Evolutionary conservation across 2,888 invertebrate species (phyloP).

Genomic region (Linnaemya tessellans): DNA sequence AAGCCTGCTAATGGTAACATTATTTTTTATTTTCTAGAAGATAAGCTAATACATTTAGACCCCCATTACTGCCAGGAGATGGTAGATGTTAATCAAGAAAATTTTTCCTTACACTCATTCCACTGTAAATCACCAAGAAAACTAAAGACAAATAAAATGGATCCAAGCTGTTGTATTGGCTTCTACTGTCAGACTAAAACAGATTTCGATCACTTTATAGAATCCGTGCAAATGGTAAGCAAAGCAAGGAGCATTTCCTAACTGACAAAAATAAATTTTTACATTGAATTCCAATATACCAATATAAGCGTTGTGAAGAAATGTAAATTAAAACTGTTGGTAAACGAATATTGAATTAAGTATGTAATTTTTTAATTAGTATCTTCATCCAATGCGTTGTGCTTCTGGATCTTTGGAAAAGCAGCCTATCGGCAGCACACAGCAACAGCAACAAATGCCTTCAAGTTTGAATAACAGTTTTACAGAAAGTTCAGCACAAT

Average conservation of each 20-base stretch:
- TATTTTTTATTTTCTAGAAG: constrained; percentile 85
- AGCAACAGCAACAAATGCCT: constrained; percentile 58
- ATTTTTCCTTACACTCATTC: constrained; percentile 91
- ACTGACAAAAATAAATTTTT: neutral
- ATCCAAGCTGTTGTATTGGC: constrained; percentile 95
- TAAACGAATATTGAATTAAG: no score
- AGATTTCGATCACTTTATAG: constrained; percentile 90
- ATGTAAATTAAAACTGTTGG: neutral
- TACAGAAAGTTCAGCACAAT: constrained; percentile 73
- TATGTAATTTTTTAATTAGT: constrained; percentile 80
- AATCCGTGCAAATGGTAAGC: constrained; percentile 87
- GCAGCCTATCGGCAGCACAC: constrained; percentile 37
- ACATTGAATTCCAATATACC: neutral
- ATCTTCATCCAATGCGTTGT: constrained; percentile 84
- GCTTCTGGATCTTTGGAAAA: constrained; percentile 79
- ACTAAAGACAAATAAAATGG: constrained; percentile 93
- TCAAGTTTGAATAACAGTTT: constrained; percentile 68
- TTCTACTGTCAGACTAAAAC: constrained; percentile 91
- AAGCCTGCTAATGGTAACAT: no score
- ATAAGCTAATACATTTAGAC: constrained; percentile 95
- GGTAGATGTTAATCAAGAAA: constrained; percentile 91
- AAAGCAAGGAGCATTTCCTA: neutral
- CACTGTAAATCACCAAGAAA: constrained; percentile 94
- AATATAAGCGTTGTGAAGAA: neutral
- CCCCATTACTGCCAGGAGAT: constrained; percentile 97